Conservation (phyloP, 2,888 invertebrate species). For the Ectropis crepuscularia region DNA sequence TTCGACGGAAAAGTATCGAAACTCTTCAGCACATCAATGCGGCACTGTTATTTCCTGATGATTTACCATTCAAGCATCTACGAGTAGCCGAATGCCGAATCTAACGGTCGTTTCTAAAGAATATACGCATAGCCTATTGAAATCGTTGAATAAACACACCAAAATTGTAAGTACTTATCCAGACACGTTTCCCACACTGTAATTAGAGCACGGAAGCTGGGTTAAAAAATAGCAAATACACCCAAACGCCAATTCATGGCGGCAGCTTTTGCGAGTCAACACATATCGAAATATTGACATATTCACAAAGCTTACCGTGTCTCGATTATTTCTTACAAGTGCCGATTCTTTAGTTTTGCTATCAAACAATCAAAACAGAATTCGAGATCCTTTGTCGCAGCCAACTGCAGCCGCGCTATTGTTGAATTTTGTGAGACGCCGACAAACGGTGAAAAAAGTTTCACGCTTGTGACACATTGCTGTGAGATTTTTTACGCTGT, state of each 20-base stretch:
- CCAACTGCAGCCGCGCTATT: constrained; percentile 71
- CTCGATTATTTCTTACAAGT: constrained; percentile 65
- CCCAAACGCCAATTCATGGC: constrained; percentile 39
- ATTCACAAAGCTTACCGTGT: constrained; percentile 56
- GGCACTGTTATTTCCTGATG: not conserved
- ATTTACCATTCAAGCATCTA: no score
- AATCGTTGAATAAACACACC: no score
- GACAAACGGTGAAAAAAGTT: constrained; percentile 40
- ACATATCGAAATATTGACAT: constrained; percentile 60
- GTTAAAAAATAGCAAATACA: constrained; percentile 31
- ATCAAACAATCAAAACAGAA: constrained; percentile 78
- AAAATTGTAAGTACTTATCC: not conserved
- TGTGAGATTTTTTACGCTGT: constrained; percentile 58
- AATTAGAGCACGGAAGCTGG: constrained; percentile 36
- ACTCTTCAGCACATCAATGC: not conserved
- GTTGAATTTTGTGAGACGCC: constrained; percentile 66
- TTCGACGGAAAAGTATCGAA: not conserved
- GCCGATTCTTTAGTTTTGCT: constrained; percentile 65
- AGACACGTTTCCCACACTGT: constrained; percentile 35
- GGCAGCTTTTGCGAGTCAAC: constrained; percentile 58
- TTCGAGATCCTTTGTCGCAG: constrained; percentile 60
- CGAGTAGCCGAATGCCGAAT: no score
- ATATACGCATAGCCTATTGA: no score
- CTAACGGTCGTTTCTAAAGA: no score
- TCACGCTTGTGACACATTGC: constrained; percentile 58